Conservation (phyloP, 1,140 invertebrate species). For the Epicauta chinensis region DNA sequence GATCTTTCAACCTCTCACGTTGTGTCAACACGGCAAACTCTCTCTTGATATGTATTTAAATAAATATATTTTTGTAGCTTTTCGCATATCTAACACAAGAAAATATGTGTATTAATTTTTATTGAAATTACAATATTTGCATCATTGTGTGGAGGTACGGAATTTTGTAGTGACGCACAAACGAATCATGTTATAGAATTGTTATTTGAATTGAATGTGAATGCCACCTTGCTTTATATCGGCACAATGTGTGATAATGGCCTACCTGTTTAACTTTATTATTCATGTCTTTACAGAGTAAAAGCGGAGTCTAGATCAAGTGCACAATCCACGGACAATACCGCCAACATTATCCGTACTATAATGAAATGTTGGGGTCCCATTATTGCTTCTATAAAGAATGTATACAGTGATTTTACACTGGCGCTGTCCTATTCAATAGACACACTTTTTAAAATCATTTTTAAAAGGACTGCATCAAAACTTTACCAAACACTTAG, state of each 20-base stretch:
- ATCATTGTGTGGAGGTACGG: slow-evolving; percentile 10
- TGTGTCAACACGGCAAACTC: too few species aligned
- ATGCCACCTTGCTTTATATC: slow-evolving; percentile 34
- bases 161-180: slow-evolving; percentile 25
- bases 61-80: too few species aligned
- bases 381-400: slow-evolving; percentile 35
- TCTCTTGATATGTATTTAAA: too few species aligned
- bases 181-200: slow-evolving; percentile 23
- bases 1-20: slow-evolving; percentile 11
- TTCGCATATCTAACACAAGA: too few species aligned
- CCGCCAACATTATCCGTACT: slow-evolving; percentile 35
- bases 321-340: slow-evolving; percentile 38
- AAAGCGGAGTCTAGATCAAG: slow-evolving; percentile 30
- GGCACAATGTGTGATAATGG: slow-evolving; percentile 36
- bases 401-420: slow-evolving; percentile 38
- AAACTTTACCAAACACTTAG: too few species aligned
- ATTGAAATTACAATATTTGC: not conserved
- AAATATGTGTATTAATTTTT: not conserved
- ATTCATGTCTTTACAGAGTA: slow-evolving; percentile 33
- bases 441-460: slow-evolving; percentile 10
- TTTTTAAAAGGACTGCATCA: slow-evolving; percentile 14
- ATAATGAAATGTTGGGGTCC: slow-evolving; percentile 39
- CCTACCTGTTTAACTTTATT: slow-evolving; percentile 39
- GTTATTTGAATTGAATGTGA: slow-evolving; percentile 29
- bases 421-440: slow-evolving; percentile 26